A percentile compares a stretch with the other conserved stretches of the same genome.
Evolutionary conservation across 1,140 invertebrate genomes (phyloP).

Genomic region (Zaprionus nigranus): DNA sequence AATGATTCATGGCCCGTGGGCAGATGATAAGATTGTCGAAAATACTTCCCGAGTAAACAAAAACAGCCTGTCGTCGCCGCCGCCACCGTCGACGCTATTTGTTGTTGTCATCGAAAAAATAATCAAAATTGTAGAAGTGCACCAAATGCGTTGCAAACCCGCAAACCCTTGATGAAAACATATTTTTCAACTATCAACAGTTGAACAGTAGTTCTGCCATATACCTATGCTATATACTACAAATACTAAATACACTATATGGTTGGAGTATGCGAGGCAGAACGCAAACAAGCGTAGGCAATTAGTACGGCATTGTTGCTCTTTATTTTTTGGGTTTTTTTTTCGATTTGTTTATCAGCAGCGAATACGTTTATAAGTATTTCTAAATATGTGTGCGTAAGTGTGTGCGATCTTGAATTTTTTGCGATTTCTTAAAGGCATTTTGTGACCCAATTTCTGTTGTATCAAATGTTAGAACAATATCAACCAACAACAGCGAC

Average conservation of each 20-base stretch:
- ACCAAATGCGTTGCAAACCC: conserved; percentile 41
- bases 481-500: conserved; percentile 30
- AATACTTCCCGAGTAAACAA: conserved; percentile 9
- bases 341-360: conserved; percentile 49
- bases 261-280: conserved; percentile 26
- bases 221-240: neutral
- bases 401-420: conserved; percentile 11
- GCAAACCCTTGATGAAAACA: conserved; percentile 55
- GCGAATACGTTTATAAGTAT: conserved; percentile 23
- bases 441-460: conserved; percentile 76
- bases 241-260: conserved; percentile 4
- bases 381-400: conserved; percentile 7
- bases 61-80: conserved; percentile 14
- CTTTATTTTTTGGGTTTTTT: conserved; percentile 4
- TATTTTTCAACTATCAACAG: conserved; percentile 26
- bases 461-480: conserved; percentile 70
- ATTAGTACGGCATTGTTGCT: conserved; percentile 34
- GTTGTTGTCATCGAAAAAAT: conserved; percentile 10
- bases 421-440: conserved; percentile 50
- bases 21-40: conserved; percentile 28
- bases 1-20: conserved; percentile 21
- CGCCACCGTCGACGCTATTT: neutral
- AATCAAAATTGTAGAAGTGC: conserved; percentile 29
- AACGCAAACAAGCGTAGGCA: conserved; percentile 66
- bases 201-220: neutral